Base-by-base conservation (phyloP, 2,797 vertebrate species). In the Acrossocheilus fasciatus region DNA sequence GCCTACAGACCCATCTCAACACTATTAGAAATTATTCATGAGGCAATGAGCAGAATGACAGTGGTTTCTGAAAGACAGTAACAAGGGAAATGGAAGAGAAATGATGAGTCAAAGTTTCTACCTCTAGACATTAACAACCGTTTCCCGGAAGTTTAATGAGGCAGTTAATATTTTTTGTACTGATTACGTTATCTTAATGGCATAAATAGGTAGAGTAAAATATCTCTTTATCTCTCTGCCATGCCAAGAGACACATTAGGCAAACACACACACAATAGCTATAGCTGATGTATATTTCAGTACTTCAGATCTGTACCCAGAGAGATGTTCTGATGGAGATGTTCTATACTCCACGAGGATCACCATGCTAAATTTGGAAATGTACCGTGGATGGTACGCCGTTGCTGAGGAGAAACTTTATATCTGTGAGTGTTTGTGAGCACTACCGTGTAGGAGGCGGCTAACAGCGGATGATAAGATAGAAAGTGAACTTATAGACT, bases 21-120 rank as follows among this genome's bases (percentile, higher is more conserved):
- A 34, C 39, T 34, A 45, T 76, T 64, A 80, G 83, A 59, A 77
- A 89, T 86, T 34, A 87, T 89, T 87, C 74, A 83, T 83, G 50
- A 87, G 59, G 9, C 57, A 34, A 47, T 54, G 78, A 87, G 62
- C 45, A 80, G 57, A 36, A 75, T 62, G 50, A 66, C 15, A 11
- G 15, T 57, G 59, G 59, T 64, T 86, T 86, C 41, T 74, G 30
- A 81, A 83, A 59, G 50, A 84, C 43, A 74, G 47, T 69, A 86
- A 74, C 59, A 72, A n/a, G 43, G 54, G 76, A 82, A 26, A 41
- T 11, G 62, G 78, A 62, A 30, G 17, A 59, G 52, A 74, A 82
- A 82, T 85, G 20, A 85, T 34, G 26, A 80, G 59, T 30, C 20
- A 20, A 15, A 54, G 41, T 82, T 81, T 78, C 45, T 78, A 81